phyloP scores from a whole-genome alignment of 2,888 invertebrate genomes.

The Megaustenia siamemsis region DNA sequence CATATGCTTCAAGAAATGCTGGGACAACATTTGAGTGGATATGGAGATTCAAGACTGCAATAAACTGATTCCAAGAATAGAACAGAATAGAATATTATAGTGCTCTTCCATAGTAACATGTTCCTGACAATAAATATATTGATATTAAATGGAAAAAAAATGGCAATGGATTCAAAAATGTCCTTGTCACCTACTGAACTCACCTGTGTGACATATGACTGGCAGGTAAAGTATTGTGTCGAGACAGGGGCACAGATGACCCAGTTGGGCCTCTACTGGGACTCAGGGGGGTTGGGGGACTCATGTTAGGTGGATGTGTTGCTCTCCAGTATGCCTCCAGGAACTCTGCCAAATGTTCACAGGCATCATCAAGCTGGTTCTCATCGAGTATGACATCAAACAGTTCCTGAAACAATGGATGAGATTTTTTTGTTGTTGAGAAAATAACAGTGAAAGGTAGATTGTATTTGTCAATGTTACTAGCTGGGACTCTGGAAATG shows the following conservation, averaged over 20 bases:
- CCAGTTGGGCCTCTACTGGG: conserved; percentile 59
- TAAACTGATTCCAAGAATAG: too few relatives aligned
- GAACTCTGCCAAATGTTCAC: conserved; percentile 98
- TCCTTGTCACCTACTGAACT: not conserved
- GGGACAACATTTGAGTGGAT: too few relatives aligned
- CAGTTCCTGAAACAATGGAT: conserved; percentile 91
- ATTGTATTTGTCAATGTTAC: too few relatives aligned
- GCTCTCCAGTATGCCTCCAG: conserved; percentile 98
- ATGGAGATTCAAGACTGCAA: too few relatives aligned
- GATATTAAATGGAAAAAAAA: not conserved
- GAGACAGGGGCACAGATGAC: conserved; percentile 62
- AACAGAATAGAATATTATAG: too few relatives aligned
- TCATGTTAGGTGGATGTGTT: conserved; percentile 89
- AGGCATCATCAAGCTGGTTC: conserved; percentile 99
- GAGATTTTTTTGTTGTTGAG: too few relatives aligned
- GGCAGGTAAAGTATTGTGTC: conserved; percentile 67
- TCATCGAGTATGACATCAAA: conserved; percentile 99
- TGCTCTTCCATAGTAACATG: not conserved
- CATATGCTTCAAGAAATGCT: too few relatives aligned
- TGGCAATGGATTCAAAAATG: not conserved
- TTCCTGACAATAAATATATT: not conserved
- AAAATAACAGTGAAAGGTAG: too few relatives aligned
- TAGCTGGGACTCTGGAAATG: too few relatives aligned
- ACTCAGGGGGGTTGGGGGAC: conserved; percentile 69
- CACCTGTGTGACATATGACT: conserved; percentile 52